Conservation (phyloP, 2,888 invertebrate species). For the Strigamia transsilvanica region DNA sequence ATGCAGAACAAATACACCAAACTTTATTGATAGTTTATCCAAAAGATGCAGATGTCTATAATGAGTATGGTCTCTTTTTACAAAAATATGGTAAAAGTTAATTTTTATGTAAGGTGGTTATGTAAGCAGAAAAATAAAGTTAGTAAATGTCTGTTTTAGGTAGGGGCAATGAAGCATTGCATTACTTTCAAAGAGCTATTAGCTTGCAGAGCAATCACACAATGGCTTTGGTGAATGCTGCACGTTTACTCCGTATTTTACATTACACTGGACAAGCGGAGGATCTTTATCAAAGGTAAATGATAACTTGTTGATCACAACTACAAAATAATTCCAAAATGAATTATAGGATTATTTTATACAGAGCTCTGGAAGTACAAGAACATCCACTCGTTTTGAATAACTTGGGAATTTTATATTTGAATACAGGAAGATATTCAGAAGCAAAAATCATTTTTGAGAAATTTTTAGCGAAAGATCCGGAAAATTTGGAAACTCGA, state of each 20-base stretch:
- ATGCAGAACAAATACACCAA: slow-evolving; percentile 9
- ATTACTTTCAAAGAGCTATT: slow-evolving; percentile 70
- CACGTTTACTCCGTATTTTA: slow-evolving; percentile 59
- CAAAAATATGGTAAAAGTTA: background rate
- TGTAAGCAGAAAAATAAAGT: background rate
- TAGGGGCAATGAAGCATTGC: slow-evolving; percentile 69
- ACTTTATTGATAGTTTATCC: background rate
- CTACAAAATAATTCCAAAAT: background rate
- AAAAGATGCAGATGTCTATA: slow-evolving; percentile 4
- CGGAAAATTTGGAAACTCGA: slow-evolving; percentile 40
- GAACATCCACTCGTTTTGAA: slow-evolving; percentile 19
- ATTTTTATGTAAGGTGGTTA: background rate
- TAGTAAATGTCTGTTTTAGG: slow-evolving; percentile 64
- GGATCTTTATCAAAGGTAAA: slow-evolving; percentile 50
- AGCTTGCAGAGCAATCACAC: slow-evolving; percentile 77
- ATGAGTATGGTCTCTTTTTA: slow-evolving; percentile 1
- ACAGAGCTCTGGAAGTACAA: slow-evolving; percentile 45
- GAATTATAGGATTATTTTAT: slow-evolving; percentile 37
- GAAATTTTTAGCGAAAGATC: background rate
- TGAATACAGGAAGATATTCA: slow-evolving; percentile 27
- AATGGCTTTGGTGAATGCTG: slow-evolving; percentile 75
- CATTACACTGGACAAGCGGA: slow-evolving; percentile 48
- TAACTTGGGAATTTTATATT: slow-evolving; percentile 28
- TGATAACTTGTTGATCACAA: background rate
- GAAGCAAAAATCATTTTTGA: slow-evolving; percentile 24